Conservation (phyloP, 2,113 vertebrate genomes). For the Crypturellus undulatus region DNA sequence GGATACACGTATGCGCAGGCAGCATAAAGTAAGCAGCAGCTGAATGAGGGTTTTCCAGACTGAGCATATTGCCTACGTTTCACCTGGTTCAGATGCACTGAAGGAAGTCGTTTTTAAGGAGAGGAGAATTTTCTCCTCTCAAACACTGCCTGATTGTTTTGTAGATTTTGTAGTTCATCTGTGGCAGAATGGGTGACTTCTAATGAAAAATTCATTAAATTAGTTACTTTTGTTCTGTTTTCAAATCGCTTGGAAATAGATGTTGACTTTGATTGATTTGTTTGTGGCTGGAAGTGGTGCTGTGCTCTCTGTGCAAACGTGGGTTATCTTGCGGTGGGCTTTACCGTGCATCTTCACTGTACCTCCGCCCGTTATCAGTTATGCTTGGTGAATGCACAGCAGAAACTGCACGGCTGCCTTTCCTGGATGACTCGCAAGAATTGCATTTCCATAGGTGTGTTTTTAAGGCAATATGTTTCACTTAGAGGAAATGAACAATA, state of each 20-base stretch:
- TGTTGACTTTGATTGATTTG: constrained; percentile 62
- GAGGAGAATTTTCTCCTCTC: background rate
- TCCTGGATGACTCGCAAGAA: background rate
- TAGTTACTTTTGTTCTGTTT: constrained; percentile 48
- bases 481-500: background rate
- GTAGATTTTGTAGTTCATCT: background rate
- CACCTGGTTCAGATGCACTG: background rate
- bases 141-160: background rate
- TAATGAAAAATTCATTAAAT: constrained; percentile 61
- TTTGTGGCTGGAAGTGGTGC: constrained; percentile 41
- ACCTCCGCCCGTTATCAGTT: background rate
- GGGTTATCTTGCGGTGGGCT: background rate
- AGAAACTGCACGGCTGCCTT: background rate
- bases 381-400: background rate
- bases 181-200: background rate
- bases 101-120: background rate
- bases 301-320: background rate
- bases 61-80: accelerated
- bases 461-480: background rate
- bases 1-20: background rate
- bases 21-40: background rate
- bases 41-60: accelerated
- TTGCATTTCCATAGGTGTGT: background rate
- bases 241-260: constrained; percentile 58
- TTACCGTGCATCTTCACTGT: background rate